Evolutionary conservation across 2,113 vertebrate species (phyloP), one percentile per base, ranked within the genome.

Genomic region (Gopherus evgoodei): DNA sequence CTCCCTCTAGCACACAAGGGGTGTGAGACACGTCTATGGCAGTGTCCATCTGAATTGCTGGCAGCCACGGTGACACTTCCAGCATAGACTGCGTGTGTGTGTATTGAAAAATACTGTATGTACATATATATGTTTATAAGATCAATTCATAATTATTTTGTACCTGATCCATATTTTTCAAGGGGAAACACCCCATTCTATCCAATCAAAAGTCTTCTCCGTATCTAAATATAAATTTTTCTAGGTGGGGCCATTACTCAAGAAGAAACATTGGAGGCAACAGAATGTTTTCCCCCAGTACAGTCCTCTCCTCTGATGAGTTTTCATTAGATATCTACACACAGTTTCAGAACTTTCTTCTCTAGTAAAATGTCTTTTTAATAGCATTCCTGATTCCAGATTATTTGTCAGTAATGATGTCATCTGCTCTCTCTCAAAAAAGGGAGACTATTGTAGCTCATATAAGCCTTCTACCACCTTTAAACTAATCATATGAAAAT

Each of bases 381-480:
- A 86, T 9, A 59, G 19, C n/a, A 5, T 84, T 65, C 49, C 38
- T n/a, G 21, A 75, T 21, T 75, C 10, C 42, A 94, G 35, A 47
- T 81, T 86, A 80, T 80, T 84, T 92, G 89, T 19, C 5, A 86
- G 16, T 89, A 88, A 89, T 75, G 21, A 11, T 81, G 79, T 79
- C 17, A 22, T 29, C 24, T 6, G n/a, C 0, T 0, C 9, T 49
- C 92, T 87, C 44, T 14, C 76, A 59, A n/a, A 24, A 19, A 42
- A 8, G 4, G 8, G 24, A 54, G 47, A 35, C 0, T 0, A 3
- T 35, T 92, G 35, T 54, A 81, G 47, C 21, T 35, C 10, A 0
- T 11, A 0, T 5, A 31, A 31, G 27, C 11, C 47, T 47, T 0
- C 0, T 75, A 25, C 53, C 82, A 81, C 19, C 38, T 87, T 4